These are phyloP conservation scores for Sardina pilchardus DNA, from an alignment of 2,113 vertebrate species.

Conservation along the genomic window DNA sequence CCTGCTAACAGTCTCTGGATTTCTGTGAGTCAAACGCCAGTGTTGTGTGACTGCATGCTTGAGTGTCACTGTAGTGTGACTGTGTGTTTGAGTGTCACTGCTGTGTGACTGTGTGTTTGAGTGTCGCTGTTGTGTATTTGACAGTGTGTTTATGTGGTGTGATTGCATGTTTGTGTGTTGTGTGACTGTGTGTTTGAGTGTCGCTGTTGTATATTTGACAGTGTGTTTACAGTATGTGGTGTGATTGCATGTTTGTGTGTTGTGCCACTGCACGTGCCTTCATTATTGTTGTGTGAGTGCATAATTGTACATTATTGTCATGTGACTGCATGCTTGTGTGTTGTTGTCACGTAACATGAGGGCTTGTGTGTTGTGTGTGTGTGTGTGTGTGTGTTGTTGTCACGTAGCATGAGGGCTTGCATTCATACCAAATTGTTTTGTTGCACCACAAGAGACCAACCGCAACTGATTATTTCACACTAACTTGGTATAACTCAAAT, in stretches of 20 bases:
- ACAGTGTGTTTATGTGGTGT: not conserved
- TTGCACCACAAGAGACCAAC: not conserved
- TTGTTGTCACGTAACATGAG: not conserved
- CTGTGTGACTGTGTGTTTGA: not conserved
- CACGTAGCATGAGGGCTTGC: not conserved
- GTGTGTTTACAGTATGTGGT: not conserved
- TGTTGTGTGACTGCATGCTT: not conserved
- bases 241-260: not conserved
- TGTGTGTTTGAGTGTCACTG: not conserved
- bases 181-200: not conserved
- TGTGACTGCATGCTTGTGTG: not conserved
- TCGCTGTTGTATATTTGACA: not conserved
- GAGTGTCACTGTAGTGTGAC: too few species aligned
- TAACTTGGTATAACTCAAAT: not conserved
- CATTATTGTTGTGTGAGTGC: not conserved
- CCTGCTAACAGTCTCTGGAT: not conserved
- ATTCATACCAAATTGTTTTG: not conserved
- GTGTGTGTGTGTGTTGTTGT: not conserved
- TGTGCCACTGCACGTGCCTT: not conserved
- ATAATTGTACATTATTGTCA: not conserved
- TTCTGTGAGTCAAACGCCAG: not conserved
- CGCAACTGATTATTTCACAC: slow-evolving; percentile 2
- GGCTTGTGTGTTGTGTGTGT: not conserved
- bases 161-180: not conserved
- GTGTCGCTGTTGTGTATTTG: not conserved